Percentiles rank a stretch among this genome's conserved stretches.
These are phyloP conservation scores for Hypomesus transpacificus DNA, from an alignment of 2,113 vertebrate genomes.

Conservation along the genomic window DNA sequence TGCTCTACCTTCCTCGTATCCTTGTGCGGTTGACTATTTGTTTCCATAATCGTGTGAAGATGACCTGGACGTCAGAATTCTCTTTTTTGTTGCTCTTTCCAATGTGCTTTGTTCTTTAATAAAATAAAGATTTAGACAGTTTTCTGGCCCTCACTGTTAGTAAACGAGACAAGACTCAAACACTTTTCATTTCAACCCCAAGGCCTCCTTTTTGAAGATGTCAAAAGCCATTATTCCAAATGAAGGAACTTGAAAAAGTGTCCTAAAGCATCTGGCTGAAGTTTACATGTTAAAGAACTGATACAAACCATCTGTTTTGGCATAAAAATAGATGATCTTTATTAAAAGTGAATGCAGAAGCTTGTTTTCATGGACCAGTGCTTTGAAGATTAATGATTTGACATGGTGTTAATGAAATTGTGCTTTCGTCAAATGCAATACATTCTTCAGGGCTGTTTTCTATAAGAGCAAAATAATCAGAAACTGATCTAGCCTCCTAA, in stretches of 20 bases:
- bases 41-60: conserved; percentile 28
- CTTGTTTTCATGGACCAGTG: neutral
- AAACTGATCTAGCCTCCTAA: neutral
- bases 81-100: conserved; percentile 11
- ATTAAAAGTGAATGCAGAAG: neutral
- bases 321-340: neutral
- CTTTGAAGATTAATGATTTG: conserved; percentile 4
- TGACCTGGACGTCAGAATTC: conserved; percentile 55
- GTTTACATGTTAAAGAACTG: conserved; percentile 8
- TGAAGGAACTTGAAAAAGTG: neutral
- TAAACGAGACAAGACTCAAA: neutral
- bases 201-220: conserved; percentile 14
- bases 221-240: conserved; percentile 14
- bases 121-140: conserved; percentile 6
- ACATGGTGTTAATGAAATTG: neutral
- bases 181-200: conserved; percentile 6
- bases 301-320: conserved; percentile 16
- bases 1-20: conserved; percentile 52
- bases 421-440: neutral
- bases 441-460: neutral
- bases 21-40: conserved; percentile 61
- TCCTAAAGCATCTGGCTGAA: conserved; percentile 25
- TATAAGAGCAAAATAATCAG: neutral
- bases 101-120: conserved; percentile 12
- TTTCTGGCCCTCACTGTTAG: neutral